Evolutionary conservation across 2,797 vertebrate genomes (phyloP).

Genomic region (Pyrocephalus nanus): DNA sequence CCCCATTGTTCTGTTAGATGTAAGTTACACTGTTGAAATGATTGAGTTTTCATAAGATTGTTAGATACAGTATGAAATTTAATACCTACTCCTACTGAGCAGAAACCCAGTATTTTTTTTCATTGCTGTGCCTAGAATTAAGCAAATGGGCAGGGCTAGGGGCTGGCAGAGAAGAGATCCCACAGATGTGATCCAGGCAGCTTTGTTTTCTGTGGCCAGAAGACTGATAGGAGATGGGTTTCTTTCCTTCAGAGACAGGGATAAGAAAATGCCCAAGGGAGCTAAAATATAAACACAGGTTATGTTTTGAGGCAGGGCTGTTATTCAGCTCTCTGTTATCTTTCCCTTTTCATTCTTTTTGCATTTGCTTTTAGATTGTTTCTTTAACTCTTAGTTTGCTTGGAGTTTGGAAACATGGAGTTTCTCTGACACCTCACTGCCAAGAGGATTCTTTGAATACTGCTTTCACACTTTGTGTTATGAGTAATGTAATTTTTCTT

Average conservation of each 20-base stretch:
- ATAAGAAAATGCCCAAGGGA: not conserved
- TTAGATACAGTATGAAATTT: not conserved
- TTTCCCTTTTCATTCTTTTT: not conserved
- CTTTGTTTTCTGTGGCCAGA: not conserved
- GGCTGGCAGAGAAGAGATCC: not conserved
- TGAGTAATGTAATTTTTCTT: not conserved
- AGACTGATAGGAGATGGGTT: not conserved
- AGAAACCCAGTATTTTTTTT: not conserved
- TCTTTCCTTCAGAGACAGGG: not conserved
- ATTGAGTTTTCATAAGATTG: not conserved
- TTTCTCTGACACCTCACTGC: not conserved
- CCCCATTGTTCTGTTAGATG: not conserved
- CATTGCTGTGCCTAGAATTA: not conserved
- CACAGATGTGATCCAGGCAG: fast-evolving
- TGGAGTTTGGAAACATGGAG: not conserved
- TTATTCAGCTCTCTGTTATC: not conserved
- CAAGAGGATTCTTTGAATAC: not conserved
- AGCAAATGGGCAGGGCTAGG: not conserved
- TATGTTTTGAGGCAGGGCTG: not conserved
- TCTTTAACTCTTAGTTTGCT: not conserved
- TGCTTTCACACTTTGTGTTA: not conserved
- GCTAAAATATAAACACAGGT: not conserved
- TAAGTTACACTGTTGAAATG: not conserved
- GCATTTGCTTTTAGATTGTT: not conserved
- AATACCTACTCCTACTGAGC: not conserved